Evolutionary conservation across 2,113 vertebrate species (phyloP), one percentile per base, ranked within the genome.

Genomic region (Poeciliopsis turrubarensis): DNA sequence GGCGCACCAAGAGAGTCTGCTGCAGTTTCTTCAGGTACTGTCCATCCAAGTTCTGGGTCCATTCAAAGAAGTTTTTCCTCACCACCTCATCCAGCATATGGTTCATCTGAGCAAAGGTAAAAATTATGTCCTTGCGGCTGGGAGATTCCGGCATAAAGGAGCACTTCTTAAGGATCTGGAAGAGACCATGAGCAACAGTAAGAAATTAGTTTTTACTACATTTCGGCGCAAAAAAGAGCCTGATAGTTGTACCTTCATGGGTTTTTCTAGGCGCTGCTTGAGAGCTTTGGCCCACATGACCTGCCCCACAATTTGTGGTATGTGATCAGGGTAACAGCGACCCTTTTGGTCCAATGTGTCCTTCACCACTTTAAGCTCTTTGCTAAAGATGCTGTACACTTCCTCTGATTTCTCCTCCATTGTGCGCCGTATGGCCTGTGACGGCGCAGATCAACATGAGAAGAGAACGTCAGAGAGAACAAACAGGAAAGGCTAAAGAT

Each of bases 21-120:
- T 96, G 94, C 75, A 98, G 93, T 1, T 86, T 88, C 37, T 86
- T 93, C 31, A 95, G 60, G 74, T 84, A 91, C 34, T 95, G 91
- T 19, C 88, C 89, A 61, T 96, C 95, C 79, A 96, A 85, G 0
- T 81, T 92, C 70, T 94, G 87, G 5, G 89, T 94, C 97, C 97
- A 98, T n/a, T 95, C 94, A 0, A 86, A 95, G 79, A 95, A 97
- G 76, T 84, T 88, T 81, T 88, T 95, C 61, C 93, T 92, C 78
- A 95, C 89, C 51, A 93, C 69, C 60, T 97, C 96, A 0, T 97
- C 96, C 66, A 96, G 83, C 60, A 91, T 79, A 78, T 95, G 95
- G 3, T 90, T 81, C 51, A 91, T 91, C 84, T 95, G 94, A 69
- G 75, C 86, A 8, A 94, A 89, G 9, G 75, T 78, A 22, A 78